Percentiles rank a stretch among this genome's conserved stretches.
These are phyloP conservation scores for Holacanthus passer DNA, from an alignment of 2,113 vertebrate species.

Conservation along the genomic window DNA sequence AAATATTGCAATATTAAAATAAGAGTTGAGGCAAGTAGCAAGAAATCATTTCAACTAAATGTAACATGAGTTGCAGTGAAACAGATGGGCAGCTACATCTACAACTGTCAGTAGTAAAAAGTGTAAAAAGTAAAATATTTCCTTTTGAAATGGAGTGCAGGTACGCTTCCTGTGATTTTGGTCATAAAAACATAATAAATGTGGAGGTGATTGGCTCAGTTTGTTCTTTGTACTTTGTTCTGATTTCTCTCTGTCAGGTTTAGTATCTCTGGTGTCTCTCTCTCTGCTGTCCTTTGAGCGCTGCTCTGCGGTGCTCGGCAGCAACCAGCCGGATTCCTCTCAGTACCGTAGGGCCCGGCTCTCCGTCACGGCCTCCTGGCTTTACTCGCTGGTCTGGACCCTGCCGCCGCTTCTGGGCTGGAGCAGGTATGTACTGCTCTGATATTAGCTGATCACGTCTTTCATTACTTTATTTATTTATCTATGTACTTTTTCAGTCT, in stretches of 20 bases:
- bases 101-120: too few species aligned
- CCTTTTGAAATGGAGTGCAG: too few species aligned
- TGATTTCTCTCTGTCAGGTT: slow-evolving; percentile 30
- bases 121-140: too few species aligned
- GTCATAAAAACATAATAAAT: too few species aligned
- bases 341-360: slow-evolving; percentile 57
- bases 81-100: too few species aligned
- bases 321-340: slow-evolving; percentile 21
- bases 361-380: slow-evolving; percentile 53
- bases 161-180: too few species aligned
- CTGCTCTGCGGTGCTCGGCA: slow-evolving; percentile 41
- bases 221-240: background rate
- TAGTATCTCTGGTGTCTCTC: slow-evolving; percentile 68
- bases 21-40: too few species aligned
- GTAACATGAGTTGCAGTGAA: too few species aligned
- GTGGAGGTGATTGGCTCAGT: too few species aligned
- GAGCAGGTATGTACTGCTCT: slow-evolving; percentile 63
- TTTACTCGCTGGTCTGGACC: slow-evolving; percentile 71
- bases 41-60: too few species aligned
- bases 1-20: too few species aligned
- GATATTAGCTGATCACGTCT: background rate
- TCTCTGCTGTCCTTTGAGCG: slow-evolving; percentile 68
- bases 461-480: background rate
- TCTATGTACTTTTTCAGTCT: too few species aligned
- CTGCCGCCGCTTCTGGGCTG: slow-evolving; percentile 69